These are phyloP conservation scores for Chaetogeoica ovagalla DNA, from an alignment of 2,888 invertebrate species.

Conservation along the genomic window DNA sequence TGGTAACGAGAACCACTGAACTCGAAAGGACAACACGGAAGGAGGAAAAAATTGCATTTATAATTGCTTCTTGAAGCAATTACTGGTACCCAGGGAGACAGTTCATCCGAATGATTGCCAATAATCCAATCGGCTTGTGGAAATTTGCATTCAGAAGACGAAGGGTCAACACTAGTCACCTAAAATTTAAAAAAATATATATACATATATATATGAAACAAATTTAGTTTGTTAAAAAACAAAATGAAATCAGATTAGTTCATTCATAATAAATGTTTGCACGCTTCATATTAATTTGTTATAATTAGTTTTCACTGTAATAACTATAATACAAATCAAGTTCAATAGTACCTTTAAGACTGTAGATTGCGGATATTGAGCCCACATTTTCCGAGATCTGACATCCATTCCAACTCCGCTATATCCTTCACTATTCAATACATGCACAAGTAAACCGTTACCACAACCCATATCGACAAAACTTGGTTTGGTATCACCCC, in stretches of 20 bases:
- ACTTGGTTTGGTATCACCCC: conserved; percentile 64
- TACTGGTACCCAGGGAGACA: conserved; percentile 98
- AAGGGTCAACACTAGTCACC: conserved; percentile 69
- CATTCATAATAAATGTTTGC: too few species aligned
- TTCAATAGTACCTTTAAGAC: conserved; percentile 66
- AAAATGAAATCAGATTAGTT: too few species aligned
- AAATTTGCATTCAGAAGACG: conserved; percentile 70
- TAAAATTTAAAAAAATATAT: conserved; percentile 59
- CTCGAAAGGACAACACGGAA: conserved; percentile 94
- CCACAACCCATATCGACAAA: conserved; percentile 98
- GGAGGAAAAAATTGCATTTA: conserved; percentile 78
- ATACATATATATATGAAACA: too few species aligned
- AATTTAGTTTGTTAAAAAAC: too few species aligned
- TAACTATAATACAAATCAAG: not conserved
- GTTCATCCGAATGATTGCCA: conserved; percentile 97
- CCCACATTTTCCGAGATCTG: conserved; percentile 85
- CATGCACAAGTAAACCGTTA: conserved; percentile 89
- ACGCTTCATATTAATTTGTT: too few species aligned
- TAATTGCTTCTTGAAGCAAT: conserved; percentile 79
- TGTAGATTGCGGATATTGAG: conserved; percentile 70
- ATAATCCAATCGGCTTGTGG: conserved; percentile 88
- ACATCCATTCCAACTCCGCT: conserved; percentile 82
- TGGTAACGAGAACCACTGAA: conserved; percentile 85
- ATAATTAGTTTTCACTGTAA: not conserved
- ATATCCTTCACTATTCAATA: conserved; percentile 82